These are phyloP conservation scores for Bilobella aurantiaca DNA, from an alignment of 1,140 invertebrate species.

Conservation along the genomic window DNA sequence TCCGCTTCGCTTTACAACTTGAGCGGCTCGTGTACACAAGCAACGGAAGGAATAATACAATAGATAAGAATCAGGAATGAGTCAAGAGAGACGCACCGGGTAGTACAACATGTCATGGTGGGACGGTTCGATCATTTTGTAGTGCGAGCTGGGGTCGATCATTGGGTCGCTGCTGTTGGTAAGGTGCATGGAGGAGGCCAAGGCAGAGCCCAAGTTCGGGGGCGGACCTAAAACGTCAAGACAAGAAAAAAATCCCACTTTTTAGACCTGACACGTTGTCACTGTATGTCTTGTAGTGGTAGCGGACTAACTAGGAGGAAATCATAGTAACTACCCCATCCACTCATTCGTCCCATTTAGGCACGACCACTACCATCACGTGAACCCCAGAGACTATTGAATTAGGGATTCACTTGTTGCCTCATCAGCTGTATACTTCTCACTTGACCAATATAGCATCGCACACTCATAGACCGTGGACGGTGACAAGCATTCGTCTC, in stretches of 20 bases:
- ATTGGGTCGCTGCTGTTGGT: conserved; percentile 42
- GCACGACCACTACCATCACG: no score
- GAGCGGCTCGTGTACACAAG: background rate
- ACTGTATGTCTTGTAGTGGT: background rate
- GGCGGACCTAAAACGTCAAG: conserved; percentile 16
- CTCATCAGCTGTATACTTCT: no score
- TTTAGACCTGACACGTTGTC: background rate
- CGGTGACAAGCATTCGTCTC: no score
- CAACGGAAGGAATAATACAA: no score
- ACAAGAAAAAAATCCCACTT: no score
- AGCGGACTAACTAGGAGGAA: no score
- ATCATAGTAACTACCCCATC: no score
- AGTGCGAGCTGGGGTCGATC: conserved; percentile 29
- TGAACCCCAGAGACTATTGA: no score
- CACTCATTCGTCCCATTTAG: no score
- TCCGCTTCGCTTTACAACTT: background rate
- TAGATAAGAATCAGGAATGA: background rate
- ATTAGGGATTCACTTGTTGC: no score
- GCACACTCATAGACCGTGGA: no score
- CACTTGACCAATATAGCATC: no score
- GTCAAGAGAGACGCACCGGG: conserved; percentile 43
- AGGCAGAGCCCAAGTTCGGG: conserved; percentile 54
- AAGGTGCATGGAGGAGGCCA: conserved; percentile 66
- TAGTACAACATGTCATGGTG: conserved; percentile 58
- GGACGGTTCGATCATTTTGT: conserved; percentile 40